A percentile compares a stretch with the other conserved stretches of the same genome.
These are phyloP conservation scores for Mactromeris polynyma DNA, from an alignment of 2,888 invertebrate species.

Conservation along the genomic window DNA sequence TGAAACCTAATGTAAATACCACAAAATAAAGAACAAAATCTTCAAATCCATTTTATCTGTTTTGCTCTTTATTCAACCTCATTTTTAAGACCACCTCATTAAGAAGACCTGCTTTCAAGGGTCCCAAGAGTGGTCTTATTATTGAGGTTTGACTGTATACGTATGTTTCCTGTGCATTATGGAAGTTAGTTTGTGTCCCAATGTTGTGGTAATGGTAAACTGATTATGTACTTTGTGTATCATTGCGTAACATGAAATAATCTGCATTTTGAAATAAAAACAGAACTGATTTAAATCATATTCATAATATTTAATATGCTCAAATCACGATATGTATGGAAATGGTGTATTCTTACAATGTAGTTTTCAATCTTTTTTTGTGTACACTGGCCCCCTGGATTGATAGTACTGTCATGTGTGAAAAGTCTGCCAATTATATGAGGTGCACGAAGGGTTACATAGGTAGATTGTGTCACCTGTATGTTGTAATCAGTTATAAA, in stretches of 20 bases:
- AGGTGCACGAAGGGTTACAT: neutral
- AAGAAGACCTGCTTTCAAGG: too few relatives aligned
- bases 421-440: conserved; percentile 9
- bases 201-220: neutral
- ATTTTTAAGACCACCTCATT: too few relatives aligned
- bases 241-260: conserved; percentile 5
- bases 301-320: conserved; percentile 14
- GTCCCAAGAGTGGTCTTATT: too few relatives aligned
- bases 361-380: conserved; percentile 15
- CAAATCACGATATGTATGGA: neutral
- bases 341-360: neutral
- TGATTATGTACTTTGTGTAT: neutral
- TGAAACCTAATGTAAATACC: too few relatives aligned
- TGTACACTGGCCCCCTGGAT: conserved; percentile 5
- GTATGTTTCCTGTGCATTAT: too few relatives aligned
- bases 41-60: too few relatives aligned
- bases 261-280: conserved; percentile 7
- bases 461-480: neutral
- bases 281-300: neutral
- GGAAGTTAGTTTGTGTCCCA: too few relatives aligned
- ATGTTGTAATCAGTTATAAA: neutral
- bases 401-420: neutral
- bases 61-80: too few relatives aligned
- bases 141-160: too few relatives aligned
- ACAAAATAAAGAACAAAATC: too few relatives aligned